Evolutionary conservation across 2,888 invertebrate genomes (phyloP).

Genomic region (Luffia ferchaultella): DNA sequence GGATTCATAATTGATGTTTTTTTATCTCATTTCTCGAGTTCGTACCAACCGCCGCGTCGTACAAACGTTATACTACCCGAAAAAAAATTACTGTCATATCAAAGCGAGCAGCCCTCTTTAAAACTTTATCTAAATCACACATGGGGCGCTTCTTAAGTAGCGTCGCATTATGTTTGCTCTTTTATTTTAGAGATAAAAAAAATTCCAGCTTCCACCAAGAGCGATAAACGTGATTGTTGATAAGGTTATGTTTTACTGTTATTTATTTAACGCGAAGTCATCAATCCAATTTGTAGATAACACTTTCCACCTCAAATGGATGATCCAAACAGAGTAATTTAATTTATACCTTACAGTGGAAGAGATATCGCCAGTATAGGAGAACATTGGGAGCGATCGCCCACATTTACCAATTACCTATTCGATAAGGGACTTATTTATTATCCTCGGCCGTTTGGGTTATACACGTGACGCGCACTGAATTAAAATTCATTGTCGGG

Average conservation of each 20-base stretch:
- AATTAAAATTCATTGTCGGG: conserved; percentile 64
- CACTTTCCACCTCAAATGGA: background rate
- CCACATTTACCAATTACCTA: conserved; percentile 59
- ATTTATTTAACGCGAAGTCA: background rate
- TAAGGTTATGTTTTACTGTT: background rate
- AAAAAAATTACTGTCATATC: background rate
- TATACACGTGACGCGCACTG: conserved; percentile 25
- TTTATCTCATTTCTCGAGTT: too few species aligned
- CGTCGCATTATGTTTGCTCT: conserved; percentile 36
- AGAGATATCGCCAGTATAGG: conserved; percentile 25
- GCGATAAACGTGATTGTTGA: background rate
- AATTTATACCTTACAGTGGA: conserved; percentile 35
- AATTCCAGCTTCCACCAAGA: conserved; percentile 13
- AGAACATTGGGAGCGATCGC: conserved; percentile 40
- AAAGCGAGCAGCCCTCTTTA: conserved; percentile 19
- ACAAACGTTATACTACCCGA: background rate
- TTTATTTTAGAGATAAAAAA: conserved; percentile 30
- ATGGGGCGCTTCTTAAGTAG: conserved; percentile 48
- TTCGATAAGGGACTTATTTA: conserved; percentile 60
- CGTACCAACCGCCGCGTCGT: too few species aligned
- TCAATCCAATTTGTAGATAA: background rate
- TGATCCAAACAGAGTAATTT: conserved; percentile 23
- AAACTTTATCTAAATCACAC: conserved; percentile 36
- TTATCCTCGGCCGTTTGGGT: conserved; percentile 23
- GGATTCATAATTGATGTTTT: too few species aligned